A percentile compares a stretch with the other conserved stretches of the same genome.
Conservation (phyloP, 2,113 vertebrate genomes). For the Neogobius melanostomus region DNA sequence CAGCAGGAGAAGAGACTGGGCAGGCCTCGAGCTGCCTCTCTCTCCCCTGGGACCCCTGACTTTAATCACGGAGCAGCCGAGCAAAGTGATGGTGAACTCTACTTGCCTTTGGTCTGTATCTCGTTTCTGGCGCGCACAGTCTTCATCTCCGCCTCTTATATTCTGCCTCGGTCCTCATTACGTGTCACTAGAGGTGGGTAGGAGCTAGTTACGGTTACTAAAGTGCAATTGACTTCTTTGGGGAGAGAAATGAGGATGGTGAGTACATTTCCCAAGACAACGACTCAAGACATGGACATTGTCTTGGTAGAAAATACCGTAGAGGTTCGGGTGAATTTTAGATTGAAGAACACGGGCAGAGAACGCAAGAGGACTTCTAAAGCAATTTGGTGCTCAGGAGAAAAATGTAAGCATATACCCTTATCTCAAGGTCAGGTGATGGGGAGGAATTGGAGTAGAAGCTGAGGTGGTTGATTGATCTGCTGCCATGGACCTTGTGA, state of each 20-base stretch:
- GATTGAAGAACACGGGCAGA: too few species aligned
- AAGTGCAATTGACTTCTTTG: background rate
- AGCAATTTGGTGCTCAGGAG: too few species aligned
- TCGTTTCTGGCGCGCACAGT: slow-evolving; percentile 38
- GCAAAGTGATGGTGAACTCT: slow-evolving; percentile 76
- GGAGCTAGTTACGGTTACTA: background rate
- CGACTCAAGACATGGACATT: too few species aligned
- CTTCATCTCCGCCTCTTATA: slow-evolving; percentile 39
- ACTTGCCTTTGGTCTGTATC: slow-evolving; percentile 64
- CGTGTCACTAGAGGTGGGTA: background rate
- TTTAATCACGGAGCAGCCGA: slow-evolving; percentile 74
- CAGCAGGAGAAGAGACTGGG: slow-evolving; percentile 65
- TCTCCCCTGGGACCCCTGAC: slow-evolving; percentile 63
- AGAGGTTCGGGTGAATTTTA: too few species aligned
- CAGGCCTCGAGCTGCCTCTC: slow-evolving; percentile 63
- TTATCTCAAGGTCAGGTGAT: too few species aligned
- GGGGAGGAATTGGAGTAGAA: background rate
- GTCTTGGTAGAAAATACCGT: too few species aligned
- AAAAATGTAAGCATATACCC: too few species aligned
- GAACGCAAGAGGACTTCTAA: too few species aligned
- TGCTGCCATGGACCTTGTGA: background rate
- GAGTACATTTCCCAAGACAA: background rate
- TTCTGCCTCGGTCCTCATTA: slow-evolving; percentile 14
- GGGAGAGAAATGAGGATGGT: background rate
- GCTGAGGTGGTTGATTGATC: background rate